phyloP scores from a whole-genome alignment of 2,888 invertebrate species.

The Rhagonycha lutea region DNA sequence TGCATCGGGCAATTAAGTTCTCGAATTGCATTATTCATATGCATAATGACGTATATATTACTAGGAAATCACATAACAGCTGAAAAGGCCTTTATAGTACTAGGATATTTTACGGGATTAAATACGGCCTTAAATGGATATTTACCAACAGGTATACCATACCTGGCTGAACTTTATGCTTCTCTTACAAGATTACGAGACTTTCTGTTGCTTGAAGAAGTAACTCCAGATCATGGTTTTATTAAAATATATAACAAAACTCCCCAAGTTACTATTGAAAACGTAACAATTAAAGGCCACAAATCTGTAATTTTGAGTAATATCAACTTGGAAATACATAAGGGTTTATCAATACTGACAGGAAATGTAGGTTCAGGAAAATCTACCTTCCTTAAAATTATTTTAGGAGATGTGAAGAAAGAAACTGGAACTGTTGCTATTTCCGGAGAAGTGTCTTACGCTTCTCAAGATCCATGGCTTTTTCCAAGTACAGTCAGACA shows the following conservation, averaged over 20 bases:
- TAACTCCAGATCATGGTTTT: background rate
- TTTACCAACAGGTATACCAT: constrained; percentile 83
- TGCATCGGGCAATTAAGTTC: constrained; percentile 44
- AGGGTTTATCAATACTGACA: constrained; percentile 59
- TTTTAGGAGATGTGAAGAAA: constrained; percentile 52
- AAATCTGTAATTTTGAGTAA: constrained; percentile 51
- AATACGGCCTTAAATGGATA: constrained; percentile 85
- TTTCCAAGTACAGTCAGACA: constrained; percentile 67
- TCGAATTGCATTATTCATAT: constrained; percentile 47
- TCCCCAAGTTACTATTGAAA: background rate
- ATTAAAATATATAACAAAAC: background rate
- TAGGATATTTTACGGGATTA: constrained; percentile 86
- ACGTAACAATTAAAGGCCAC: background rate
- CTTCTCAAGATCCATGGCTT: constrained; percentile 68
- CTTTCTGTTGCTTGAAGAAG: constrained; percentile 64
- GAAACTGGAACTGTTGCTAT: constrained; percentile 52
- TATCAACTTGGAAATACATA: constrained; percentile 53
- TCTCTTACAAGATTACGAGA: constrained; percentile 71
- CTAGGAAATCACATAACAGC: constrained; percentile 75
- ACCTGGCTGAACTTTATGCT: constrained; percentile 77
- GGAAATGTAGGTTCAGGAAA: constrained; percentile 72
- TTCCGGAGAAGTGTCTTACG: constrained; percentile 60
- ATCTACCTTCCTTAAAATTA: constrained; percentile 52
- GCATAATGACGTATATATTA: constrained; percentile 64
- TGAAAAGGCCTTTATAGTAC: constrained; percentile 83